Base-by-base conservation (phyloP, 2,888 invertebrate genomes). In the Andrena bicolor region DNA sequence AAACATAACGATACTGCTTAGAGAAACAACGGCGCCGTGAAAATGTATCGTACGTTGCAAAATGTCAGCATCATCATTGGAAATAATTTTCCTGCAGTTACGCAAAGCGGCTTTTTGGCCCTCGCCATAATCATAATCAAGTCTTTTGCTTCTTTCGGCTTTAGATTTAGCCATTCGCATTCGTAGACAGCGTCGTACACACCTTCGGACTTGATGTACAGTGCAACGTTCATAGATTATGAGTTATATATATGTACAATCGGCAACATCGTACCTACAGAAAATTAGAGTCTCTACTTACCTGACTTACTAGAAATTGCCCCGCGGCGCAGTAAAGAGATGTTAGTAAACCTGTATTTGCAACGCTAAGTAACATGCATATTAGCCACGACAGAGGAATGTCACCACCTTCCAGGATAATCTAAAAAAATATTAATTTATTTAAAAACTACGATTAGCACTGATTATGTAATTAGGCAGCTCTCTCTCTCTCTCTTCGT, bases 131-230 rank as follows among this genome's bases (percentile, higher is more conserved):
- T 56, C 5, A 75, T 28, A 41, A 88, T 80, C n/a, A 88, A 35
- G 8, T n/a, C 64, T 61, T 60, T 82, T 2, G 78, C 84, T 66
- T 76, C 35, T 4, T 53, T 82, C 2, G 73, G 16, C 16, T 70
- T 28, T n/a, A 85, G 48, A 8, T 64, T 48, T 8, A 65, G 10
- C 84, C 84, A 85, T 28, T 28, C 63, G 66, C 64, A 82, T 8
- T 70, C 69, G 35, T 75, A 84, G 0, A 30, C 66, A 26, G 75
- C 78, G 6, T 58, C 3, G 16, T 64, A 64, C 0, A 85, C 7
- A 58, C 58, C 13, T 49, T 85, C 78, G 13, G 65, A 69, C 84
- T 85, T 48, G 2, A 68, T 8, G 32, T 4, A 4, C 5, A n/a
- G 41, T 16, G 16, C 4, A 41, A 41, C 41, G 41, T 41, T 41